These are phyloP conservation scores for Acrobasis repandana DNA, from an alignment of 2,888 invertebrate genomes.

Conservation along the genomic window DNA sequence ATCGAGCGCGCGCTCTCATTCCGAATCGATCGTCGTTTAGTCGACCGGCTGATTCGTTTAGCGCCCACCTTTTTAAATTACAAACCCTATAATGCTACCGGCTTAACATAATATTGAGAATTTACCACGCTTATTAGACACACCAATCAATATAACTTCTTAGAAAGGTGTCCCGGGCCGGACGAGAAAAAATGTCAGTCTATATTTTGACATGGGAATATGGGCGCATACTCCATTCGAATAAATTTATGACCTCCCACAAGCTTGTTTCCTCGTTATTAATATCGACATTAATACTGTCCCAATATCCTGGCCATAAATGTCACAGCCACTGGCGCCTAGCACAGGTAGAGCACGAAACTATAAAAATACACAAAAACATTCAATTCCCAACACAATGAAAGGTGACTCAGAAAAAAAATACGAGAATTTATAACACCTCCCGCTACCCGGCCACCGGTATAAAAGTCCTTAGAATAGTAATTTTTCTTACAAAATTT, in stretches of 20 bases:
- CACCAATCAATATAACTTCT: conserved; percentile 39
- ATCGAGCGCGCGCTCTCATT: conserved; percentile 68
- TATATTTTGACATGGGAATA: conserved; percentile 67
- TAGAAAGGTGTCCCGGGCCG: conserved; percentile 25
- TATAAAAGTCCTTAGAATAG: conserved; percentile 74
- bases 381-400: conserved; percentile 65
- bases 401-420: conserved; percentile 65
- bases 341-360: conserved; percentile 70
- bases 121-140: conserved; percentile 46
- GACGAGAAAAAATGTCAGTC: conserved; percentile 46
- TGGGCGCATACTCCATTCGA: conserved; percentile 57
- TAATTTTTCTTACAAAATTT: conserved; percentile 80
- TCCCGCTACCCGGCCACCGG: conserved; percentile 67
- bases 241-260: conserved; percentile 69
- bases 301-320: conserved; percentile 80
- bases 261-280: conserved; percentile 70
- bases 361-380: conserved; percentile 71
- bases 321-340: conserved; percentile 81
- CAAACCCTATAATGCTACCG: conserved; percentile 28
- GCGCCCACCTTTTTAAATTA: conserved; percentile 43
- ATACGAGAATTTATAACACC: conserved; percentile 74
- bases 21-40: conserved; percentile 63
- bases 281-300: conserved; percentile 80
- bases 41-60: conserved; percentile 65
- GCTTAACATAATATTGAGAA: conserved; percentile 31